Base-by-base conservation (phyloP, 1,140 invertebrate genomes). In the Brachionus asplanchnoidis region DNA sequence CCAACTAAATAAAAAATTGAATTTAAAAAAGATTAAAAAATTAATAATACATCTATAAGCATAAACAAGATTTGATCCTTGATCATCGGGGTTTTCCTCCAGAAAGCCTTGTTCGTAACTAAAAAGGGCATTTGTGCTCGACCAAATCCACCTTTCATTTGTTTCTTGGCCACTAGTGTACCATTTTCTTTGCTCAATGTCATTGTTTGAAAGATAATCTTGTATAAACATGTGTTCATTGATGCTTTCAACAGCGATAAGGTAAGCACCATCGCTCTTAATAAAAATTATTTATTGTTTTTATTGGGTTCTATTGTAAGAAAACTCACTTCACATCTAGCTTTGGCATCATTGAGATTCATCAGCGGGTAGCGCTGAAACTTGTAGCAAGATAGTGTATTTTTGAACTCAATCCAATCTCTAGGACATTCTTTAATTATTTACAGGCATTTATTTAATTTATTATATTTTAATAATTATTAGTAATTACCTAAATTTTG, bases 81-180 rank as follows among this genome's bases (percentile, higher is more conserved):
- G 46, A 36, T 82, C 65, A 14, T 82, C 79, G 7, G 50, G 79
- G 40, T 82, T 60, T 17, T 82, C 79, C 3, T 53, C 53, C 17
- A 82, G 8, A 65, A 82, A 82, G 1, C 82, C 60, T 56, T 84
- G 82, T 70, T 84, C 82, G 32, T 84, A 84, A 40, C 60, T 84
- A 17, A 84, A 70, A 9, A 84, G 28, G 6, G 60, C 82, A 50
- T 68, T 84, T 44, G 68, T 68, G 20, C 60, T 84, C 0, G 40
- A 46, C 82, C 82, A 84, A 23, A 53, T 26, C 82, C 82, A 84
- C 20, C 60, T 26, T 11, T 32, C 36, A 42, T 66, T 42, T 11
- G 36, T 84, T 40, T 68, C 60, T 73, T 68, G 82, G 11, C 82
- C 82, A 84, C 82, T 84, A 8, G 82, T 84, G 11, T 68, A 68